These are phyloP conservation scores for Therioaphis trifolii DNA, from an alignment of 2,888 invertebrate genomes.

Conservation along the genomic window DNA sequence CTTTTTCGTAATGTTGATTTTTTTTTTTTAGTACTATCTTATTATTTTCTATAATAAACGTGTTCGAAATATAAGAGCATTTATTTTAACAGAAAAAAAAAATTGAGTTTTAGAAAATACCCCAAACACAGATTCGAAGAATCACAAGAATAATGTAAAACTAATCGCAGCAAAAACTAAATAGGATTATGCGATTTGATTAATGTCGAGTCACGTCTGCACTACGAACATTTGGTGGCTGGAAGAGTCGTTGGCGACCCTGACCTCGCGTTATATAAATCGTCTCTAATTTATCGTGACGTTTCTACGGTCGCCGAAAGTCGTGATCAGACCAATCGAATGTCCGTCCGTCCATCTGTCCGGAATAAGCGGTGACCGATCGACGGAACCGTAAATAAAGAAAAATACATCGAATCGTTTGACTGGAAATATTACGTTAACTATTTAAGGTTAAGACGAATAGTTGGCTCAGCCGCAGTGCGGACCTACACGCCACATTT, in stretches of 20 bases:
- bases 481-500: constrained; percentile 45
- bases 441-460: constrained; percentile 55
- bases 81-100: too few species aligned
- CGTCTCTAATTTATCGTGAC: too few species aligned
- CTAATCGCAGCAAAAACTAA: not conserved
- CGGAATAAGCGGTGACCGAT: too few species aligned
- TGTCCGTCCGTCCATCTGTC: too few species aligned
- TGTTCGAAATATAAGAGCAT: too few species aligned
- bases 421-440: constrained; percentile 40
- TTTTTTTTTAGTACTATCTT: too few species aligned
- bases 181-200: constrained; percentile 14
- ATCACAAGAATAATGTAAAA: too few species aligned
- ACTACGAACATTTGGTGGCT: not conserved
- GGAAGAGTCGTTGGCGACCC: not conserved
- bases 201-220: not conserved
- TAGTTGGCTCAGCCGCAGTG: constrained; percentile 59
- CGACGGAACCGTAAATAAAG: too few species aligned
- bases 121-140: too few species aligned
- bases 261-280: not conserved
- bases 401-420: not conserved
- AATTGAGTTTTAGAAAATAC: too few species aligned
- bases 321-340: not conserved
- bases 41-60: too few species aligned
- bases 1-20: too few species aligned
- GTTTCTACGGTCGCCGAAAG: not conserved